Percentiles rank a stretch among this genome's conserved stretches.
Conservation (phyloP, 2,113 vertebrate genomes). For the Pygathrix nemaeus region DNA sequence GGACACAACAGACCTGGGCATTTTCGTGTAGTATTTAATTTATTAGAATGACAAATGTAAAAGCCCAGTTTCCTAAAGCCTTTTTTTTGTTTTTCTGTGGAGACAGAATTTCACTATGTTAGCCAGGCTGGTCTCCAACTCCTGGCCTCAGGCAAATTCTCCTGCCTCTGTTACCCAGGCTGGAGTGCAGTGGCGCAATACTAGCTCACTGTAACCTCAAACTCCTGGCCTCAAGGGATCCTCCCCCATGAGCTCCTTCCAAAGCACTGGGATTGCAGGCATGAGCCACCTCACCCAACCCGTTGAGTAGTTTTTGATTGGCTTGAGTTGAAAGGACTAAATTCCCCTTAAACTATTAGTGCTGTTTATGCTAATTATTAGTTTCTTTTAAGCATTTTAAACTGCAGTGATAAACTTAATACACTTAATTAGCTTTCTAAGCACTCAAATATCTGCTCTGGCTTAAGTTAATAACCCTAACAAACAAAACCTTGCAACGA, state of each 20-base stretch:
- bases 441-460: not conserved
- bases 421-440: slow-evolving; percentile 18
- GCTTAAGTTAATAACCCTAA: not conserved
- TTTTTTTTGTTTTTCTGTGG: not conserved
- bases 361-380: not conserved
- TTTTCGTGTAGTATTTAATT: not conserved
- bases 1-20: not conserved
- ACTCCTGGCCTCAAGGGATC: not conserved
- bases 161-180: no score
- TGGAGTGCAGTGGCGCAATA: not conserved
- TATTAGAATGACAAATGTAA: not conserved
- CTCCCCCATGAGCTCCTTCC: not conserved
- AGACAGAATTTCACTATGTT: not conserved
- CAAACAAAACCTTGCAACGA: not conserved
- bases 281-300: not conserved
- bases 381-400: not conserved
- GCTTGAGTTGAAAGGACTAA: not conserved
- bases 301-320: not conserved
- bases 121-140: not conserved
- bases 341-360: not conserved
- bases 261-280: not conserved
- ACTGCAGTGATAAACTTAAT: not conserved
- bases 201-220: not conserved
- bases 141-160: not conserved
- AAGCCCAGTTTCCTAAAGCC: not conserved